Percentiles rank a stretch among this genome's conserved stretches.
These are phyloP conservation scores for Drosophila ironensis DNA, from an alignment of 1,140 invertebrate species.

Conservation along the genomic window DNA sequence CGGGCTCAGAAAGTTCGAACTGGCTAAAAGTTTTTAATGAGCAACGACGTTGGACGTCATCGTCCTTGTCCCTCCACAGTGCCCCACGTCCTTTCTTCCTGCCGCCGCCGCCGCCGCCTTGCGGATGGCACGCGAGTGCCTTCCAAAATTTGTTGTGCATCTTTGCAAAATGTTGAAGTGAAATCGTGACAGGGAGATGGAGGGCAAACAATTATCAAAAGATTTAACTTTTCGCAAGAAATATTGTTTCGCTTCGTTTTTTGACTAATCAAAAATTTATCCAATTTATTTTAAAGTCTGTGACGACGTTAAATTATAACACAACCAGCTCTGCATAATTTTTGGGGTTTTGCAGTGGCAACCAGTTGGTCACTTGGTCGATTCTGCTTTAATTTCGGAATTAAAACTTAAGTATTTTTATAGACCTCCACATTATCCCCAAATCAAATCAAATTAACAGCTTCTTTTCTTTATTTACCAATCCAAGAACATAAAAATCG, in stretches of 20 bases:
- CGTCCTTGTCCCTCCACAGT: slow-evolving; percentile 19
- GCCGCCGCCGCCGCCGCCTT: not conserved
- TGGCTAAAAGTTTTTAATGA: slow-evolving; percentile 72
- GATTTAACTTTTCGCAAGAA: slow-evolving; percentile 32
- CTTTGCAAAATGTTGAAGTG: slow-evolving; percentile 21
- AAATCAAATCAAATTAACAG: too few species aligned
- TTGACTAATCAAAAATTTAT: slow-evolving; percentile 35
- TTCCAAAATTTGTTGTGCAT: slow-evolving; percentile 42
- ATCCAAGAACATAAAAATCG: too few species aligned
- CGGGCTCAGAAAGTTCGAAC: slow-evolving; percentile 64
- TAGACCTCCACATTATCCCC: too few species aligned
- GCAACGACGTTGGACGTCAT: slow-evolving; percentile 70
- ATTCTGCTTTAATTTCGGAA: too few species aligned
- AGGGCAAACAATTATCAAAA: slow-evolving; percentile 42
- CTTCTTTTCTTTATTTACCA: too few species aligned
- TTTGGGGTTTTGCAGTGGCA: too few species aligned
- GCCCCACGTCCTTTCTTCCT: not conserved
- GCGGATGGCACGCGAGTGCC: slow-evolving; percentile 29
- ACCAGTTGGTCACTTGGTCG: too few species aligned
- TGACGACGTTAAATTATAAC: not conserved
- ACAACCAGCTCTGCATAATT: too few species aligned
- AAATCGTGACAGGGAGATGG: slow-evolving; percentile 20
- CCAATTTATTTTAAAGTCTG: slow-evolving; percentile 15
- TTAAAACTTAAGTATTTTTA: too few species aligned
- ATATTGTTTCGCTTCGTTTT: slow-evolving; percentile 27